Base-by-base conservation (phyloP, 2,797 vertebrate genomes). In the Enteromius treurensis region DNA sequence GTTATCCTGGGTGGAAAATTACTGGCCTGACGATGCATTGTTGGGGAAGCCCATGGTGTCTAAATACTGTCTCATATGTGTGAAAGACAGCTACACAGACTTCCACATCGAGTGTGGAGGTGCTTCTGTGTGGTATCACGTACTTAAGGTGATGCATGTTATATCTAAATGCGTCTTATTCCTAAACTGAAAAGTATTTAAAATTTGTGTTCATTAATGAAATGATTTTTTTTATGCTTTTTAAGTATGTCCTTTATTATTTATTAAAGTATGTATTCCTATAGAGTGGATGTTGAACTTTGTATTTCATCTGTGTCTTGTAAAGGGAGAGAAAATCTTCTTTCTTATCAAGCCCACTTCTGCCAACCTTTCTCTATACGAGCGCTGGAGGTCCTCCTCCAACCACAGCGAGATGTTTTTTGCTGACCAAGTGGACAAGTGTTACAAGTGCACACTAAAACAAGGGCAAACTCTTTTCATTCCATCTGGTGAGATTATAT, bases 321-420 rank as follows among this genome's bases (percentile, higher is more conserved):
- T 92, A 77, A 92, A 99, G 98, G 98, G 97, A 81, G 98, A 99
- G 91, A 99, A 98, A 92, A 99, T 99, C 89, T 99, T 99, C 93
- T 99, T 98, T 94, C 95, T 99, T 89, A 99, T 99, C 94, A 97
- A 98, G 90, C 98, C 98, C 67, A 96, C 97, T 32, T 96, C 97
- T 1, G 98, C 98, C 88, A 99, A 99, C 93, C 96, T 99, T 90
- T 98, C 98, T 73, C 92, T 99, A 26, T 99, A 98, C 0, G 98
- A 99, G 89, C 96, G 97, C 87, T 99, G 98, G 98, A 96, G 95
- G 58, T 99, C 97, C 0, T 98, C 98, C 53, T 96, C 98, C 82
- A 99, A 98, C 93, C 96, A 99, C 93, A 96, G 96, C 0, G 98
- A 99, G 90, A 98, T 99, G 98, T 99, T 99, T 93, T 99, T 99